Evolutionary conservation across 2,113 vertebrate species (phyloP).

Genomic region (Spheniscus mendiculus): DNA sequence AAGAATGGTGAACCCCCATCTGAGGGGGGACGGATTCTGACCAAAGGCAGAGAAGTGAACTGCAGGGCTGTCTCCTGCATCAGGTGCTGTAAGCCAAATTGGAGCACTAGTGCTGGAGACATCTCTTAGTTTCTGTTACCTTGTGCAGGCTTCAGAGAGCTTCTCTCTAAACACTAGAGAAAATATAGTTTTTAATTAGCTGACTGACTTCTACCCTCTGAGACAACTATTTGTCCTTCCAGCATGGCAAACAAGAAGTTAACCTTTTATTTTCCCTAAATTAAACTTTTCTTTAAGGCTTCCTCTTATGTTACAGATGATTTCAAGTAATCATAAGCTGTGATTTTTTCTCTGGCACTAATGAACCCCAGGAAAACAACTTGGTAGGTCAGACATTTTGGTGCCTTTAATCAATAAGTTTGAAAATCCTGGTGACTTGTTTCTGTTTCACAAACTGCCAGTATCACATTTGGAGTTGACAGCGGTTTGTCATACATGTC

Average conservation of each 20-base stretch:
- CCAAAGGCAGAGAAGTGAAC: background rate
- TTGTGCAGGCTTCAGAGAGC: background rate
- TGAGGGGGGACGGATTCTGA: background rate
- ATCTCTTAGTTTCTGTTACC: background rate
- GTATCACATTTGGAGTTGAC: background rate
- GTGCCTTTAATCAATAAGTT: background rate
- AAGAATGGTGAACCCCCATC: background rate
- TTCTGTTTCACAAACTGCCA: background rate
- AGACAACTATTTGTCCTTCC: background rate
- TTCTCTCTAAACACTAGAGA: background rate
- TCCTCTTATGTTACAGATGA: background rate
- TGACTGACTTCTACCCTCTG: background rate
- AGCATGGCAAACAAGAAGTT: background rate
- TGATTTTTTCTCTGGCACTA: background rate
- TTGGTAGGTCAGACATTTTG: too few relatives aligned
- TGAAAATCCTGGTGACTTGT: background rate
- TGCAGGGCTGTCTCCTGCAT: background rate
- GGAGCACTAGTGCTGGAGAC: background rate
- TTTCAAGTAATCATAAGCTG: background rate
- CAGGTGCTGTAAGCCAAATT: background rate
- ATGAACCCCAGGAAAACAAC: background rate
- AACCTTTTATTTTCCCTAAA: background rate
- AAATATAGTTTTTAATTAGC: background rate
- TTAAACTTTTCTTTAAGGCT: background rate
- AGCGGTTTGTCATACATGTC: rapidly evolving